Percentiles rank a stretch among this genome's conserved stretches.
Conservation (phyloP, 92 coral and sea anemone species). For the Epizoanthus scotinus region DNA sequence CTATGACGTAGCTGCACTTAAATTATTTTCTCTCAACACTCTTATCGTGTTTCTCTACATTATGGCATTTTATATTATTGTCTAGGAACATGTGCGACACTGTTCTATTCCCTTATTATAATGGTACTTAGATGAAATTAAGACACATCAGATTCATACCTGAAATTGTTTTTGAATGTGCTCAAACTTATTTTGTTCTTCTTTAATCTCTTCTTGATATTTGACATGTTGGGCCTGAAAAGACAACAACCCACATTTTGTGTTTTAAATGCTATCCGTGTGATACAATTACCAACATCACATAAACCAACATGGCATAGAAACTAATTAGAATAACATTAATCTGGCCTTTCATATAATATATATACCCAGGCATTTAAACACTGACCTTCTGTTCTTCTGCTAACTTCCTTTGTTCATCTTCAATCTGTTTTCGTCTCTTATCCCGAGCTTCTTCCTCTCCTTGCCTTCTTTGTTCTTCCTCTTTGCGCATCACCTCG, state of each 20-base stretch:
- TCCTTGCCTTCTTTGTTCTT: constrained; percentile 58
- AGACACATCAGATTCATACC: constrained; percentile 42
- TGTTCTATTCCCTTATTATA: too few species aligned
- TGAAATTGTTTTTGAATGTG: constrained; percentile 66
- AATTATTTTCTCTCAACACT: too few species aligned
- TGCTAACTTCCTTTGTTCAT: constrained; percentile 62
- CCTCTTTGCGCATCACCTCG: constrained; percentile 72
- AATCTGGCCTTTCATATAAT: not conserved
- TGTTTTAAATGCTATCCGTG: not conserved
- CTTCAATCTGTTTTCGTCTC: constrained; percentile 67
- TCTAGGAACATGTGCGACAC: too few species aligned
- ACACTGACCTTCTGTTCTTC: constrained; percentile 70
- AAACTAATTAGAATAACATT: not conserved
- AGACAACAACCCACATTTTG: not conserved
- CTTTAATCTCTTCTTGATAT: constrained; percentile 58
- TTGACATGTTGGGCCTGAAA: constrained; percentile 52
- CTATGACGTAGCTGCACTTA: too few species aligned
- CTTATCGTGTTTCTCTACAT: too few species aligned
- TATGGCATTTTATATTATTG: too few species aligned
- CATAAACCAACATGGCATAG: too few species aligned
- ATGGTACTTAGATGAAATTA: too few species aligned
- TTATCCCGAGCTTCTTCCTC: constrained; percentile 64
- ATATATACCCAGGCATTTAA: too few species aligned
- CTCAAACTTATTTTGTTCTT: constrained; percentile 60
- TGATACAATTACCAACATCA: too few species aligned